A percentile compares a stretch with the other conserved stretches of the same genome.
These are phyloP conservation scores for Synergus japonicus DNA, from an alignment of 2,888 invertebrate species.

Conservation along the genomic window DNA sequence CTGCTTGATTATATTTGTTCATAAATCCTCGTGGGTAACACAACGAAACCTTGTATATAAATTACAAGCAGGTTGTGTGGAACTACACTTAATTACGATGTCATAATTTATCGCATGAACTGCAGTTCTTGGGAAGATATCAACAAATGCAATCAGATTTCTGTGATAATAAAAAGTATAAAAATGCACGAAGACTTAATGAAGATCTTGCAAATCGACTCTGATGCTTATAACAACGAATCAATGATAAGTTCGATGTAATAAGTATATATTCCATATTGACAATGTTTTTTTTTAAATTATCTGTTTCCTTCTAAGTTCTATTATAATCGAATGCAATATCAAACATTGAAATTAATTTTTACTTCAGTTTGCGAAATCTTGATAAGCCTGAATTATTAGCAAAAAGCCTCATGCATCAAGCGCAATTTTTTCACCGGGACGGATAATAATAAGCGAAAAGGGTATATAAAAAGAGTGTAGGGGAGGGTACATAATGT, in stretches of 20 bases:
- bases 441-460: slow-evolving; percentile 1
- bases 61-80: slow-evolving; percentile 8
- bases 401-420: neutral
- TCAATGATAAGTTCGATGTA: neutral
- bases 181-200: neutral
- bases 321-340: neutral
- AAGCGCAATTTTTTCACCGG: neutral
- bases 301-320: neutral
- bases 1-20: slow-evolving; percentile 35
- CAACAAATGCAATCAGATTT: slow-evolving; percentile 26
- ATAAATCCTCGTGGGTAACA: slow-evolving; percentile 35
- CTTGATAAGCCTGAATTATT: neutral
- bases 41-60: slow-evolving; percentile 11
- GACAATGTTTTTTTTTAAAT: neutral
- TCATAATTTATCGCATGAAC: slow-evolving; percentile 35
- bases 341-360: neutral
- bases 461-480: slow-evolving; percentile 18
- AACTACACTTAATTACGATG: slow-evolving; percentile 33
- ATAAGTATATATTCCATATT: neutral
- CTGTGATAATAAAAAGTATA: neutral
- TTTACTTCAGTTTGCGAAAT: neutral
- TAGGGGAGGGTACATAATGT: slow-evolving; percentile 36
- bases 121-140: slow-evolving; percentile 33
- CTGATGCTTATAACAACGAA: neutral
- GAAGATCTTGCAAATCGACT: neutral